Conservation (phyloP, 2,113 vertebrate genomes). For the Taurulus bubalis region DNA sequence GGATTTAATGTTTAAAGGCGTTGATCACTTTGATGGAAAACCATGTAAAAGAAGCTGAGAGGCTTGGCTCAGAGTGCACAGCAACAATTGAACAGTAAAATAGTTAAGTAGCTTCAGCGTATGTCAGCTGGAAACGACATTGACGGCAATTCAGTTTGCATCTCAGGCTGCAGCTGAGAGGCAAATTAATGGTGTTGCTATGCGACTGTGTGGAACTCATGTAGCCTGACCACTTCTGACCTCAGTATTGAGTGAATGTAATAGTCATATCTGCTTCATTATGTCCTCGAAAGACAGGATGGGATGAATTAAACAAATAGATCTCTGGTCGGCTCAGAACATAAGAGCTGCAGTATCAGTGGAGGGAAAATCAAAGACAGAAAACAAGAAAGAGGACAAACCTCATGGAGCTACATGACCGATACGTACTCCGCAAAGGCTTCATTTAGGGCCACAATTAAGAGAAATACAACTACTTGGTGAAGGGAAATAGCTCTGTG, state of each 20-base stretch:
- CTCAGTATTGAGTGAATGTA: conserved; percentile 18
- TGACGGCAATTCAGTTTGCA: conserved; percentile 27
- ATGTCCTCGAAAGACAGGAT: neutral
- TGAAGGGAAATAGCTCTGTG: neutral
- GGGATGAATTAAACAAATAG: conserved; percentile 10
- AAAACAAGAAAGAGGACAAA: neutral
- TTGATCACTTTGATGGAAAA: conserved; percentile 23
- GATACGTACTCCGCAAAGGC: neutral
- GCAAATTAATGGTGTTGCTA: conserved; percentile 45
- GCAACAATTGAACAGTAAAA: conserved; percentile 10
- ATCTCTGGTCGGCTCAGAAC: neutral
- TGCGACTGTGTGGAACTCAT: conserved; percentile 29
- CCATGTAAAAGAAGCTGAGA: conserved; percentile 13
- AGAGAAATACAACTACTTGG: conserved; percentile 1
- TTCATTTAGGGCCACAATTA: neutral
- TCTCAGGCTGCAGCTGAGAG: conserved; percentile 23
- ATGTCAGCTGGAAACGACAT: conserved; percentile 33
- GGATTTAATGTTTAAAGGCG: conserved; percentile 15
- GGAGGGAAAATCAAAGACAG: neutral
- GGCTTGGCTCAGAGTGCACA: neutral
- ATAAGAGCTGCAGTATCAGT: neutral
- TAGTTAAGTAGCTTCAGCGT: neutral
- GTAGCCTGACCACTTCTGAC: conserved; percentile 31
- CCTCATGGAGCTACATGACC: neutral
- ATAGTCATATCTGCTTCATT: conserved; percentile 21